These are phyloP conservation scores for Temnothorax nylanderi DNA, from an alignment of 1,140 invertebrate species.

Conservation along the genomic window DNA sequence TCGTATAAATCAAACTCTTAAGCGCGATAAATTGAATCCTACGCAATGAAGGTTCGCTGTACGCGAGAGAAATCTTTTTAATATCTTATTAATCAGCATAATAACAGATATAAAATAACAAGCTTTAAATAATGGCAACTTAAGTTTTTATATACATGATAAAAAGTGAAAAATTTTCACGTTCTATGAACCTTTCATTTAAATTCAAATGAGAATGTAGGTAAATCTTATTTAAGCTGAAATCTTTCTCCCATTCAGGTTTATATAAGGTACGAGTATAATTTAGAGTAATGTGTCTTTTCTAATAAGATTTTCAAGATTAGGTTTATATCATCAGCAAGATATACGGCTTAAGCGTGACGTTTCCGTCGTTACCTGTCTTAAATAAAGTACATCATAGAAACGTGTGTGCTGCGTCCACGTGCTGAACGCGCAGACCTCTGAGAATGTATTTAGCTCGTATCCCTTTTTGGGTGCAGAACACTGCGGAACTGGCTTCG, in stretches of 20 bases:
- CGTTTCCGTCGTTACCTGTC: constrained; percentile 24
- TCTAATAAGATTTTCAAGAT: constrained; percentile 51
- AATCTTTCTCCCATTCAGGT: not conserved
- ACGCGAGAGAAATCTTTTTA: not conserved
- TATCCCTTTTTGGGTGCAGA: constrained; percentile 29
- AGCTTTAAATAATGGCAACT: not conserved
- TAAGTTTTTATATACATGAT: not conserved
- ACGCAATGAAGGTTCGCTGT: not conserved
- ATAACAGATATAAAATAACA: not conserved
- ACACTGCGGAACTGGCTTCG: constrained; percentile 32
- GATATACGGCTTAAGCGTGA: constrained; percentile 14
- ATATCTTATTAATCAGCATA: not conserved
- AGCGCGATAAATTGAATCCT: constrained; percentile 35
- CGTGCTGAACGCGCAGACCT: not conserved
- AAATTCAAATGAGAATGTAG: not conserved
- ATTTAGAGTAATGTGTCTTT: constrained; percentile 32
- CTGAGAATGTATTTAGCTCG: constrained; percentile 25
- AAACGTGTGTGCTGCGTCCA: not conserved
- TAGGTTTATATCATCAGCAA: constrained; percentile 34
- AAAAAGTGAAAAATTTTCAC: not conserved
- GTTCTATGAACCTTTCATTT: not conserved
- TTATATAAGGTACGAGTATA: not conserved
- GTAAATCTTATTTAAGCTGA: constrained; percentile 6
- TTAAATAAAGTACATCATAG: constrained; percentile 20
- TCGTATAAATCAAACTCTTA: constrained; percentile 30